A percentile compares a stretch with the other conserved stretches of the same genome.
These are phyloP conservation scores for Morinoia aosen DNA, from an alignment of 2,888 invertebrate species.

Conservation along the genomic window DNA sequence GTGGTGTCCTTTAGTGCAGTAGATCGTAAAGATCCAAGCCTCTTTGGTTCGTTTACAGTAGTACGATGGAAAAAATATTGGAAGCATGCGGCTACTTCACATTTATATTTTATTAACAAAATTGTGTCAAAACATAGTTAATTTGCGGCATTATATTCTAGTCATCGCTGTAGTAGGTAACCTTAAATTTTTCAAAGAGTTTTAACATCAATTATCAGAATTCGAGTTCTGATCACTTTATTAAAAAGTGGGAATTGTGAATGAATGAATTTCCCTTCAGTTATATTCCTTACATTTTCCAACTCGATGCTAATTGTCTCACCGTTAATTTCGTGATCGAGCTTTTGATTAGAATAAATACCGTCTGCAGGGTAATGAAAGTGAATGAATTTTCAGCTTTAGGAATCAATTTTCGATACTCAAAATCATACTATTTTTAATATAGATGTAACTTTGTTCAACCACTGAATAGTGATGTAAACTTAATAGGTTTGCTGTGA, in stretches of 20 bases:
- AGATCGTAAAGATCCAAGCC: background rate
- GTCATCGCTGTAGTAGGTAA: background rate
- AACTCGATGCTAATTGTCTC: background rate
- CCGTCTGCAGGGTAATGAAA: background rate
- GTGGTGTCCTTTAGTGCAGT: background rate
- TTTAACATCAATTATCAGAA: background rate
- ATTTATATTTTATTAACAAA: background rate
- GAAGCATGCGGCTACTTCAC: background rate
- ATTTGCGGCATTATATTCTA: background rate
- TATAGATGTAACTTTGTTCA: background rate
- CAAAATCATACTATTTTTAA: background rate
- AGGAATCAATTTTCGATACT: background rate
- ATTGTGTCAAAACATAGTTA: background rate
- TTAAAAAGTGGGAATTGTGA: background rate
- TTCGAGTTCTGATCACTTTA: background rate
- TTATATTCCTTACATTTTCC: background rate
- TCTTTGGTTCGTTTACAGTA: background rate
- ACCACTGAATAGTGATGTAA: background rate
- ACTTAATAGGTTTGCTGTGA: background rate
- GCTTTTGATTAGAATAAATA: background rate
- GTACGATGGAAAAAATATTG: background rate
- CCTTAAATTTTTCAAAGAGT: background rate
- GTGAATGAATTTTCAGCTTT: background rate
- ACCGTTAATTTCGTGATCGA: background rate
- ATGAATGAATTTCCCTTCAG: background rate